phyloP scores from a whole-genome alignment of 2,113 vertebrate genomes.

The Brachionichthys hirsutus region DNA sequence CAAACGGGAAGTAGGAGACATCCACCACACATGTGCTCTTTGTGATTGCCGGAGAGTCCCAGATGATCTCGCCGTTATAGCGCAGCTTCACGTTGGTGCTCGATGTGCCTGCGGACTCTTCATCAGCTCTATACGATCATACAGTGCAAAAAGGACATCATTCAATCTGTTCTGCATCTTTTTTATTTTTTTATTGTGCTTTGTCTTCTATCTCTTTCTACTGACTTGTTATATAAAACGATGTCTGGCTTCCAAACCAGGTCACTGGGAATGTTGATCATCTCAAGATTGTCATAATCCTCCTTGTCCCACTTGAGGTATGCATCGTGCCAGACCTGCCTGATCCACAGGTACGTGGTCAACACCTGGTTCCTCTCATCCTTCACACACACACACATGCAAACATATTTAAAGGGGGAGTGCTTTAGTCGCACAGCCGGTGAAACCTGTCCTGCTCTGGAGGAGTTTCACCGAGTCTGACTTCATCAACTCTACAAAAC shows the following conservation, averaged over 20 bases:
- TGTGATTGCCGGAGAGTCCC: constrained; percentile 96
- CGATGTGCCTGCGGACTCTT: constrained; percentile 86
- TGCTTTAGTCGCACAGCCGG: no score
- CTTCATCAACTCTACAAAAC: no score
- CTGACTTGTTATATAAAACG: constrained; percentile 95
- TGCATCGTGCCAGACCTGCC: constrained; percentile 91
- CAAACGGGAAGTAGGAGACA: constrained; percentile 96
- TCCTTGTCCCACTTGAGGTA: constrained; percentile 93
- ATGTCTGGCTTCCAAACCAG: constrained; percentile 97
- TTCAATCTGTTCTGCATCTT: background rate
- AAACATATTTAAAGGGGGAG: no score
- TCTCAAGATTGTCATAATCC: constrained; percentile 91
- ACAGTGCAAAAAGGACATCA: background rate
- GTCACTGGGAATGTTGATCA: constrained; percentile 92
- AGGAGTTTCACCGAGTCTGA: no score
- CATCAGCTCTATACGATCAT: constrained; percentile 86
- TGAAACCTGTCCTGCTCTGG: no score
- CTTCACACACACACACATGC: constrained; percentile 59
- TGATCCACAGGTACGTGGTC: constrained; percentile 95
- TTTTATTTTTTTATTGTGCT: background rate
- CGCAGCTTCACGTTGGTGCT: constrained; percentile 94
- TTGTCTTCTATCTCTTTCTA: background rate
- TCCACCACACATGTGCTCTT: constrained; percentile 96
- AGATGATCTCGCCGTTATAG: constrained; percentile 91
- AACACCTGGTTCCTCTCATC: constrained; percentile 97